These are phyloP conservation scores for Sericinus montela DNA, from an alignment of 2,888 invertebrate genomes.

Conservation along the genomic window DNA sequence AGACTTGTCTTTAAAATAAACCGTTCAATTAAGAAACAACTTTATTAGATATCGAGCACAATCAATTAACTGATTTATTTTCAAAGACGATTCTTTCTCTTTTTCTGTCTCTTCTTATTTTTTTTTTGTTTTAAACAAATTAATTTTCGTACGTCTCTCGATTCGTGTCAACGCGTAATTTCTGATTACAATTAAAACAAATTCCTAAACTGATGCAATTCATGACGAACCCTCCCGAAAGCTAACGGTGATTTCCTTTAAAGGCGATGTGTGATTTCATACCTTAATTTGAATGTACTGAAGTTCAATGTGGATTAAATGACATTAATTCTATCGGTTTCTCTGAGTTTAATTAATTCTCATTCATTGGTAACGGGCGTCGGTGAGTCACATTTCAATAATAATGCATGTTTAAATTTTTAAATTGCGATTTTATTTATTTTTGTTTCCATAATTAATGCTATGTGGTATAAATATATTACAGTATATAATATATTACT, in stretches of 20 bases:
- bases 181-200: slow-evolving; percentile 44
- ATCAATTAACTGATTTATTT: slow-evolving; percentile 14
- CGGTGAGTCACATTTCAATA: slow-evolving; percentile 52
- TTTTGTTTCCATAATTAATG: too few relatives aligned
- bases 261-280: slow-evolving; percentile 25
- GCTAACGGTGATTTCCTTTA: slow-evolving; percentile 49
- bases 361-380: slow-evolving; percentile 67
- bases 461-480: too few relatives aligned
- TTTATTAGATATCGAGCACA: slow-evolving; percentile 5
- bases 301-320: slow-evolving; percentile 34
- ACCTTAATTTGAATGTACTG: slow-evolving; percentile 36
- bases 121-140: not conserved
- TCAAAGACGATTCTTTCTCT: not conserved
- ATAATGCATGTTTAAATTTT: slow-evolving; percentile 28
- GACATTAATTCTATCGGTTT: slow-evolving; percentile 44
- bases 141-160: slow-evolving; percentile 17
- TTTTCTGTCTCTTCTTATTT: slow-evolving; percentile 3
- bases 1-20: not conserved
- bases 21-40: slow-evolving; percentile 9
- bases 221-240: slow-evolving; percentile 42
- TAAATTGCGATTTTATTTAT: slow-evolving; percentile 22
- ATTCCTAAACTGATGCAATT: slow-evolving; percentile 63
- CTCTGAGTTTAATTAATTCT: slow-evolving; percentile 67
- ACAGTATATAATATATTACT: too few relatives aligned
- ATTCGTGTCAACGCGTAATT: slow-evolving; percentile 25